phyloP scores from a whole-genome alignment of 2,113 vertebrate genomes.

The Aptenodytes patagonicus region DNA sequence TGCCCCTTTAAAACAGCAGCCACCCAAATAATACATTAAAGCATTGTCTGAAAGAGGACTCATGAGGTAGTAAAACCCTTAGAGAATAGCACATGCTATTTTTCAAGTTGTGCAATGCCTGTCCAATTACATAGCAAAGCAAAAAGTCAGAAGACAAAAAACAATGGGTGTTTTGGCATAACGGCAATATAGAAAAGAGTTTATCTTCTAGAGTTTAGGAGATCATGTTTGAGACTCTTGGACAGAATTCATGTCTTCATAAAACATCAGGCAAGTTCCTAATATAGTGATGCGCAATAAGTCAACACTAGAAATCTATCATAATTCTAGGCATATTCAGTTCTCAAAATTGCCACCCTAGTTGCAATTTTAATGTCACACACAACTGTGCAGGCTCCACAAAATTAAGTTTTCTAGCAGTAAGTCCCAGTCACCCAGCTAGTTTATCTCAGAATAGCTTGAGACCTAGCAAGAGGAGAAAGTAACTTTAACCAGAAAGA shows the following conservation, averaged over 20 bases:
- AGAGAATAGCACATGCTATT: not conserved
- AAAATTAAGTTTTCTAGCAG: not conserved
- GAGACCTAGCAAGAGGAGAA: not conserved
- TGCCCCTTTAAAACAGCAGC: not conserved
- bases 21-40: not conserved
- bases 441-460: not conserved
- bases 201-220: not conserved
- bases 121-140: not conserved
- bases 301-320: not conserved
- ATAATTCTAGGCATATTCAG: not conserved
- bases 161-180: rapidly evolving
- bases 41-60: not conserved
- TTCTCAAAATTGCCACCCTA: not conserved
- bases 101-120: not conserved
- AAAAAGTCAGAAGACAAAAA: not conserved
- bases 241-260: not conserved
- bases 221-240: rapidly evolving
- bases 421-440: not conserved
- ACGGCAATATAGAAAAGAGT: not conserved
- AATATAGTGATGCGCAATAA: not conserved
- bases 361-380: not conserved
- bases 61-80: not conserved
- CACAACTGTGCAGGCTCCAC: not conserved
- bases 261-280: not conserved
- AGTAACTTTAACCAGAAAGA: not conserved